A percentile compares a stretch with the other conserved stretches of the same genome.
phyloP scores from a whole-genome alignment of 2,113 vertebrate species.

The Dicerorhinus sumatrensis region DNA sequence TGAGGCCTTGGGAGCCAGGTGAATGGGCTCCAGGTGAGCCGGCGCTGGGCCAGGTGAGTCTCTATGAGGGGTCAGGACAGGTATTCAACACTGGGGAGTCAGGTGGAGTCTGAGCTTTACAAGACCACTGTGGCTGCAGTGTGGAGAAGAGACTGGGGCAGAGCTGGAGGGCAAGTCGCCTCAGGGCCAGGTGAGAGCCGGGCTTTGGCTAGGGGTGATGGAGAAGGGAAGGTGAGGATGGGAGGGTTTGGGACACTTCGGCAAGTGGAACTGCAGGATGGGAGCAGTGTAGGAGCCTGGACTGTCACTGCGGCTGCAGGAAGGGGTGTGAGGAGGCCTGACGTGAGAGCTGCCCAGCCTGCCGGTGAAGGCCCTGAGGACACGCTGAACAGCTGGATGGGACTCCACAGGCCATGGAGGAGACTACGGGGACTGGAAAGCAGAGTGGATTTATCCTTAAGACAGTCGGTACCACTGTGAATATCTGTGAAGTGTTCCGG shows the following conservation, averaged over 20 bases:
- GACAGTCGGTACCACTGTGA: background rate
- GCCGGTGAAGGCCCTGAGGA: background rate
- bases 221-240: background rate
- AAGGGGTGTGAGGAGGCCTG: background rate
- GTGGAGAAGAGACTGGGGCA: too few species aligned
- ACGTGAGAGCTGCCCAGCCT: fast-evolving
- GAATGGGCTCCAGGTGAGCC: background rate
- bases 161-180: background rate
- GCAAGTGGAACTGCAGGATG: background rate
- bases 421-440: background rate
- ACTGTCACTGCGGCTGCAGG: fast-evolving
- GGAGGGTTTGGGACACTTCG: background rate
- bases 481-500: background rate
- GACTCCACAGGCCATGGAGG: background rate
- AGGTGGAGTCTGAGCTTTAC: background rate
- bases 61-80: background rate
- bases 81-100: background rate
- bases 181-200: background rate
- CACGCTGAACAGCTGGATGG: background rate
- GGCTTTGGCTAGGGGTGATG: background rate
- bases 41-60: background rate
- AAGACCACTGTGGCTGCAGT: background rate
- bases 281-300: background rate
- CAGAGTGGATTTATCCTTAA: background rate
- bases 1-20: background rate